Percentiles rank a stretch among this genome's conserved stretches.
Evolutionary conservation across 2,888 invertebrate genomes (phyloP).

Genomic region (Xanthia icteritia): DNA sequence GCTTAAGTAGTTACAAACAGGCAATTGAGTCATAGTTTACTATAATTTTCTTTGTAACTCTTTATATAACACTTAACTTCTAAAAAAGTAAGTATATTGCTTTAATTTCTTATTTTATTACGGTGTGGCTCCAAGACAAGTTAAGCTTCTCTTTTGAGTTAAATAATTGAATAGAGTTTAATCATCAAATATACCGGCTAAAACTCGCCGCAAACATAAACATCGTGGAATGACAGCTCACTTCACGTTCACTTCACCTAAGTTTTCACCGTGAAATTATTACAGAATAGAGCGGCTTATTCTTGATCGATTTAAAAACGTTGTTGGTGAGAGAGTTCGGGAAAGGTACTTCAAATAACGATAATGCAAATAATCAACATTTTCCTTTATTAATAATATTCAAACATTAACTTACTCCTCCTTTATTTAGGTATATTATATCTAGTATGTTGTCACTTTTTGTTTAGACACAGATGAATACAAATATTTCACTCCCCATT

Average conservation of each 20-base stretch:
- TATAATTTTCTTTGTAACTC: background rate
- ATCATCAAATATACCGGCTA: background rate
- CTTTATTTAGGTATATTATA: background rate
- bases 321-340: background rate
- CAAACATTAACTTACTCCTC: background rate
- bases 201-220: no score
- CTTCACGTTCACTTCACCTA: no score
- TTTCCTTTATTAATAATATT: background rate
- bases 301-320: background rate
- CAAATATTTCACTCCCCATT: no score
- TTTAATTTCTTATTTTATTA: background rate
- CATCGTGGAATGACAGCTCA: no score
- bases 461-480: no score
- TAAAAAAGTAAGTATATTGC: background rate
- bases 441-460: background rate
- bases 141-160: background rate
- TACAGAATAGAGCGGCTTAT: no score
- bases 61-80: background rate
- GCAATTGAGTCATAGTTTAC: constrained; percentile 4
- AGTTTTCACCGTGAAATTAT: no score
- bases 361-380: background rate
- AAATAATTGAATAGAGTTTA: background rate
- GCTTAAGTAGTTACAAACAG: constrained; percentile 20
- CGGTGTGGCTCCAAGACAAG: background rate
- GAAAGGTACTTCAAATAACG: background rate